Evolutionary conservation across 2,797 vertebrate species (phyloP).

Genomic region (Pangasius sanitwongsei): DNA sequence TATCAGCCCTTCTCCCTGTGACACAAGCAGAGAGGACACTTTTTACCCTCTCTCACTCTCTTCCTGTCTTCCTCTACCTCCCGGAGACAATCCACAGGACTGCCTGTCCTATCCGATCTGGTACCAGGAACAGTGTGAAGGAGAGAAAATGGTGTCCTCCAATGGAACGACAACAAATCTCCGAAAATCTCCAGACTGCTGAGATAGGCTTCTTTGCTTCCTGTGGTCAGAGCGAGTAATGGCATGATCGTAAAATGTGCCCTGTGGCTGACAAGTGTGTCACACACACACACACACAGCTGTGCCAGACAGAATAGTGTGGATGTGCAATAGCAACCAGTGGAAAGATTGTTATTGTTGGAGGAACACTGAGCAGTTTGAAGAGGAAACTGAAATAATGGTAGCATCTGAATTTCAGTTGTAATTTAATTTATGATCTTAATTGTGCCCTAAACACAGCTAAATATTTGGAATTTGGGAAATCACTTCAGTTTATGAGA

Average conservation of each 20-base stretch:
- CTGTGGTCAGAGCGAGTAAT: slow-evolving; percentile 45
- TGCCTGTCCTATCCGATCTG: slow-evolving; percentile 56
- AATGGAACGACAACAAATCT: slow-evolving; percentile 33
- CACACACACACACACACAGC: slow-evolving; percentile 34
- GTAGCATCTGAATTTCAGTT: not conserved
- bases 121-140: slow-evolving; percentile 41
- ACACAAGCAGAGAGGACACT: slow-evolving; percentile 76
- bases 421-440: not conserved
- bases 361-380: not conserved
- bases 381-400: slow-evolving; percentile 25
- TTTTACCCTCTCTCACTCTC: slow-evolving; percentile 56
- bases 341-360: not conserved
- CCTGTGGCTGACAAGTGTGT: slow-evolving; percentile 51
- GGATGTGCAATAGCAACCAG: slow-evolving; percentile 19
- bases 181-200: slow-evolving; percentile 53
- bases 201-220: slow-evolving; percentile 53
- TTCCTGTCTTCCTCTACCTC: slow-evolving; percentile 46
- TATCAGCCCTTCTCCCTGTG: slow-evolving; percentile 81
- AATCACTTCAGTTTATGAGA: not conserved
- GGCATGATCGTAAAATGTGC: slow-evolving; percentile 52
- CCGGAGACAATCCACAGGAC: slow-evolving; percentile 53
- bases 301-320: slow-evolving; percentile 32
- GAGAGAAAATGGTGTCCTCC: slow-evolving; percentile 52
- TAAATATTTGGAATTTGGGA: not conserved
- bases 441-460: not conserved